A percentile compares a stretch with the other conserved stretches of the same genome.
Evolutionary conservation across 1,140 invertebrate species (phyloP).

Genomic region (Pemphigus obesinymphae): DNA sequence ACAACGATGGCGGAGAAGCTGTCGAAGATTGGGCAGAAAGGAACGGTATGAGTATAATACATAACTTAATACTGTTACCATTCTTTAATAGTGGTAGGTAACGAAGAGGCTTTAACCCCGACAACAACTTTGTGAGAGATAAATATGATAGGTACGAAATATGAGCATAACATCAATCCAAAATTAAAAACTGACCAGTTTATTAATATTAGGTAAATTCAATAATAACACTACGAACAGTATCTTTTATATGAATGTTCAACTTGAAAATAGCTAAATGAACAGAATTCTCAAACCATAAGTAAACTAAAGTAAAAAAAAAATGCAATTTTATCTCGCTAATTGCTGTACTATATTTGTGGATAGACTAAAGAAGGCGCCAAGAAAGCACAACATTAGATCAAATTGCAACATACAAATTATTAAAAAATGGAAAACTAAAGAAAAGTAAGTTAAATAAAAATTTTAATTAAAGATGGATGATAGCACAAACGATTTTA

Average conservation of each 20-base stretch:
- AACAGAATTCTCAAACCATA: not conserved
- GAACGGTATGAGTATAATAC: not conserved
- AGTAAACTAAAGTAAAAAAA: not conserved
- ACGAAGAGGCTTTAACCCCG: conserved; percentile 12
- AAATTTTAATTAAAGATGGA: not conserved
- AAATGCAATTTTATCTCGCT: too few species aligned
- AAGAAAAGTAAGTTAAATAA: too few species aligned
- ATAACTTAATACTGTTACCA: not conserved
- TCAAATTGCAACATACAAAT: conserved; percentile 29
- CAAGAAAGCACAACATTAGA: conserved; percentile 2
- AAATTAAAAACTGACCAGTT: conserved; percentile 5
- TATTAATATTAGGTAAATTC: not conserved
- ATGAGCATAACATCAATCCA: not conserved
- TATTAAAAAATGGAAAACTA: conserved; percentile 34
- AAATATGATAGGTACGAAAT: not conserved
- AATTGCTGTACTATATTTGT: too few species aligned
- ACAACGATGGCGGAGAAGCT: conserved; percentile 9
- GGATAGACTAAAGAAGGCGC: not conserved
- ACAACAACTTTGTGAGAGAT: not conserved
- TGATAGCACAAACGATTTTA: not conserved
- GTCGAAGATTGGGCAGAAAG: conserved; percentile 33
- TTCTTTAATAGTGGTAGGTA: conserved; percentile 11
- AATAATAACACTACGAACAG: not conserved
- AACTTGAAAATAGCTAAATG: conserved; percentile 35
- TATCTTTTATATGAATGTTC: conserved; percentile 8